Conservation (phyloP, 2,797 vertebrate genomes). For the Danio choprae region DNA sequence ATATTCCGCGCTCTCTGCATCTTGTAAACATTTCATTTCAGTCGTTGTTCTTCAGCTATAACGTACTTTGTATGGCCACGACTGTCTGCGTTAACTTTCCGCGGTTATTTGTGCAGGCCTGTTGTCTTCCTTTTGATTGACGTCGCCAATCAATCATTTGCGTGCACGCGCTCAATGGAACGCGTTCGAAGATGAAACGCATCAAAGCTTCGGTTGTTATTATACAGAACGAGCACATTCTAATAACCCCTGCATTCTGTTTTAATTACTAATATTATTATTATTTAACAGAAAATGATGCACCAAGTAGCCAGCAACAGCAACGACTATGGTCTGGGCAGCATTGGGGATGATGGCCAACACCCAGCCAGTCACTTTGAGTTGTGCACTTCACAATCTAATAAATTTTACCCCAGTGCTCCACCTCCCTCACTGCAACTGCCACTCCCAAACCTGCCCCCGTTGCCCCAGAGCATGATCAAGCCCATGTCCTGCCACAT, state of each 20-base stretch:
- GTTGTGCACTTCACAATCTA: conserved; percentile 88
- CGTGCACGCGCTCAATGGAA: not conserved
- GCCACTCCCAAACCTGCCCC: conserved; percentile 74
- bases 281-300: conserved; percentile 91
- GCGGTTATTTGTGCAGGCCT: conserved; percentile 20
- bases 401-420: conserved; percentile 87
- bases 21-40: conserved; percentile 15
- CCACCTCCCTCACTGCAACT: conserved; percentile 76
- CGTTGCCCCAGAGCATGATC: conserved; percentile 84
- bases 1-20: conserved; percentile 25
- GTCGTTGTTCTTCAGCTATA: no score
- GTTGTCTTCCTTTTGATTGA: conserved; percentile 56
- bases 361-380: conserved; percentile 92
- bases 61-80: not conserved
- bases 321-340: conserved; percentile 90
- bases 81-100: conserved; percentile 26
- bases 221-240: not conserved
- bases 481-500: conserved; percentile 92
- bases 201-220: not conserved
- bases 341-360: conserved; percentile 89
- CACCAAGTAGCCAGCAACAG: conserved; percentile 91
- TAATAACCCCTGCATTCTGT: not conserved
- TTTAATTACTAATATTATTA: not conserved
- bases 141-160: conserved; percentile 4
- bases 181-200: not conserved